Percentiles rank a stretch among this genome's conserved stretches.
Evolutionary conservation across 1,140 invertebrate species (phyloP).

Genomic region (Nomia melanderi): DNA sequence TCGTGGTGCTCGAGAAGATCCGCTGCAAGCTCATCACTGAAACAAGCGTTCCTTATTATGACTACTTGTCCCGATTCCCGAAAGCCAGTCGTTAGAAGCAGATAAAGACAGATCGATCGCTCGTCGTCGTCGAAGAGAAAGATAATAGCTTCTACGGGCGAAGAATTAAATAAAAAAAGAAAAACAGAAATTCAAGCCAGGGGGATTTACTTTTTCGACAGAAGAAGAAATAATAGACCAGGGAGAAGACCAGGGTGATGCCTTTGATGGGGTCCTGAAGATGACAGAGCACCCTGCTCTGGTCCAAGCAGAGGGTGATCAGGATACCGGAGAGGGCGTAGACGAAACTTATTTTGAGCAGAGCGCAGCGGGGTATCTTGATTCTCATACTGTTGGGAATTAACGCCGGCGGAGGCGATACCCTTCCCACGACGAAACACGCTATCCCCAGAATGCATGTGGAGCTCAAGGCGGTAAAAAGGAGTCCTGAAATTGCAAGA

Average conservation of each 20-base stretch:
- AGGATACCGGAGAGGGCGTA: constrained; percentile 74
- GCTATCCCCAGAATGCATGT: constrained; percentile 65
- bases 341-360: constrained; percentile 73
- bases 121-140: too few relatives aligned
- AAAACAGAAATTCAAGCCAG: too few relatives aligned
- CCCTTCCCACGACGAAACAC: constrained; percentile 67
- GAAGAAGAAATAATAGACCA: constrained; percentile 84
- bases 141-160: too few relatives aligned
- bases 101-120: too few relatives aligned
- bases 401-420: constrained; percentile 73
- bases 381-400: constrained; percentile 74
- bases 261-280: constrained; percentile 84
- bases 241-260: constrained; percentile 82
- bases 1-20: constrained; percentile 83
- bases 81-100: constrained; percentile 3
- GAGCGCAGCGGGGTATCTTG: constrained; percentile 66
- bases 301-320: constrained; percentile 75
- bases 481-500: constrained; percentile 58
- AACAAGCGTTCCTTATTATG: constrained; percentile 53
- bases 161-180: too few relatives aligned
- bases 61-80: not conserved
- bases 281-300: constrained; percentile 82
- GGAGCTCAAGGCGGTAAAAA: constrained; percentile 71
- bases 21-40: constrained; percentile 83
- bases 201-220: constrained; percentile 82